Evolutionary conservation across 1,140 invertebrate species (phyloP).

Genomic region (Macrocentrus cingulum): DNA sequence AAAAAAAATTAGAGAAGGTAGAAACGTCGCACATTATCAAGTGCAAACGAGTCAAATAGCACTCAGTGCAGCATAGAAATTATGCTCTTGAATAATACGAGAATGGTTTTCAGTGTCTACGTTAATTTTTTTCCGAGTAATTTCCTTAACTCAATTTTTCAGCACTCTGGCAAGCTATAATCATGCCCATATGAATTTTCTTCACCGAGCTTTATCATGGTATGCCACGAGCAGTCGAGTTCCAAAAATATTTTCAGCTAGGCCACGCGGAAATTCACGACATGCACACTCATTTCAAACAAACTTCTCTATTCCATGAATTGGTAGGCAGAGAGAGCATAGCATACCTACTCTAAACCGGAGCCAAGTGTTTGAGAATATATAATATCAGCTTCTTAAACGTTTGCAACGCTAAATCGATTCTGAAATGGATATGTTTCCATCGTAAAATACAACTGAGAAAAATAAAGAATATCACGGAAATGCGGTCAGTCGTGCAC

Average conservation of each 20-base stretch:
- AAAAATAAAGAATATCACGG: too few species aligned
- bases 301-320: slow-evolving; percentile 19
- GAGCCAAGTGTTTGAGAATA: not conserved
- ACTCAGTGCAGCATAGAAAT: slow-evolving; percentile 5
- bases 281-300: not conserved
- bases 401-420: too few species aligned
- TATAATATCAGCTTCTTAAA: not conserved
- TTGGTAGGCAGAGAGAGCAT: not conserved
- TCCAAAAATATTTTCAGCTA: not conserved
- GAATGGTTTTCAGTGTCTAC: slow-evolving; percentile 8
- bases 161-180: not conserved
- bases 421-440: too few species aligned
- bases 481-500: too few species aligned
- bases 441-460: too few species aligned
- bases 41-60: slow-evolving; percentile 11
- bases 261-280: slow-evolving; percentile 14
- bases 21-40: slow-evolving; percentile 8
- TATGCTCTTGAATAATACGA: slow-evolving; percentile 22
- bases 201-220: not conserved
- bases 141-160: not conserved
- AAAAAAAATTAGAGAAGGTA: not conserved
- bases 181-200: slow-evolving; percentile 2
- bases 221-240: not conserved
- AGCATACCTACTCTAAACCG: not conserved
- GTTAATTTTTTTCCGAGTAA: not conserved